Evolutionary conservation across 2,797 vertebrate genomes (phyloP).

Genomic region (Lagocephalus sceleratus): DNA sequence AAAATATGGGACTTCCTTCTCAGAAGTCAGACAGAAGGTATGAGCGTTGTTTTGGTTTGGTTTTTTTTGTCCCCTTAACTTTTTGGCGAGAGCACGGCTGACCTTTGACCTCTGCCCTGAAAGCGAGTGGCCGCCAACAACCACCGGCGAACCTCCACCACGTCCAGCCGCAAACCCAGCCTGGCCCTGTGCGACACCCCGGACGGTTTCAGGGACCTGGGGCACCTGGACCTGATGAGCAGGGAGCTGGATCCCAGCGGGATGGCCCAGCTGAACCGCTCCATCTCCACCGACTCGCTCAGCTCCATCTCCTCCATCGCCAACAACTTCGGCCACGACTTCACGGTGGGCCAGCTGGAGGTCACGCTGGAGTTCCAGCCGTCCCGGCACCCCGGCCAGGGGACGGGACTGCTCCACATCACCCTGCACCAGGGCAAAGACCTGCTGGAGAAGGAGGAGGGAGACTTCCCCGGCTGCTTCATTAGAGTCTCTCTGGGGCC

Average conservation of each 20-base stretch:
- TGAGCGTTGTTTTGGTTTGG: no score
- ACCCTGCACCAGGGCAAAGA: constrained; percentile 94
- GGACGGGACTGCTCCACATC: constrained; percentile 76
- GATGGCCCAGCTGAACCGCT: constrained; percentile 80
- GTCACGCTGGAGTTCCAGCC: constrained; percentile 86
- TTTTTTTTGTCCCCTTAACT: background rate
- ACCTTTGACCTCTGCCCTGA: constrained; percentile 3
- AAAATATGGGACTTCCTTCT: constrained; percentile 86
- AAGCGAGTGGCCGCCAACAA: constrained; percentile 81
- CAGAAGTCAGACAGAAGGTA: constrained; percentile 87
- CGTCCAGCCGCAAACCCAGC: constrained; percentile 81
- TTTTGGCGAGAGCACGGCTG: background rate
- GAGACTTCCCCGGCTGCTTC: constrained; percentile 91
- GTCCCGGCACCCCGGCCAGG: constrained; percentile 54
- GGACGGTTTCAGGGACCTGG: constrained; percentile 86
- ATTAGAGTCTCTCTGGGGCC: constrained; percentile 89
- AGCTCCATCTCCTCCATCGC: constrained; percentile 94
- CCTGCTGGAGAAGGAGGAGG: constrained; percentile 91
- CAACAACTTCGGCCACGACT: constrained; percentile 95
- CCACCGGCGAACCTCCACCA: constrained; percentile 64
- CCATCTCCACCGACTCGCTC: constrained; percentile 90
- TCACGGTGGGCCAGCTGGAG: constrained; percentile 93
- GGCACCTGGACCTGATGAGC: constrained; percentile 91
- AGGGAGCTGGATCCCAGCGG: constrained; percentile 80
- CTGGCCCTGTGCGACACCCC: constrained; percentile 84